These are phyloP conservation scores for Tanypteryx hageni DNA, from an alignment of 2,888 invertebrate species.

Conservation along the genomic window DNA sequence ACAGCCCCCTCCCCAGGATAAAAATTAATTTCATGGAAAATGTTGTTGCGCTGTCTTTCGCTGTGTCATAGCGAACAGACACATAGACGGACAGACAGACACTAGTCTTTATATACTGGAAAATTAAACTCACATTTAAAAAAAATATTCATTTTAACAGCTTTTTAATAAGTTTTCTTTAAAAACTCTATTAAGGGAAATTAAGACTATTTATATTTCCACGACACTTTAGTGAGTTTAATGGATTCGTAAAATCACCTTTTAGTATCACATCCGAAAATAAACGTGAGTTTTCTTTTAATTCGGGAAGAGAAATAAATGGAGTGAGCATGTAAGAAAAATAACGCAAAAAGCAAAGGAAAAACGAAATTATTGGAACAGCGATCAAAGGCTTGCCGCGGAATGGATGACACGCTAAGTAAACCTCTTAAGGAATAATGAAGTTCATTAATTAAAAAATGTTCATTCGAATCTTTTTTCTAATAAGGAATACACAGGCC, in stretches of 20 bases:
- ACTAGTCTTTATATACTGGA: too few relatives aligned
- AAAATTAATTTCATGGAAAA: too few relatives aligned
- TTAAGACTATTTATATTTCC: background rate
- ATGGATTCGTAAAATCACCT: slow-evolving; percentile 8
- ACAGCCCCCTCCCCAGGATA: too few relatives aligned
- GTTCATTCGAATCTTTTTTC: background rate
- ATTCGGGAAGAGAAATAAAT: background rate
- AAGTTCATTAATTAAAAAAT: slow-evolving; percentile 24
- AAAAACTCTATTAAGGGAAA: too few relatives aligned
- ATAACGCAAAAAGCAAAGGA: background rate
- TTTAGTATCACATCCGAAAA: background rate
- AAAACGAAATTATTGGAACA: background rate
- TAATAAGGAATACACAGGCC: background rate
- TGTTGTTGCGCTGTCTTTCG: too few relatives aligned
- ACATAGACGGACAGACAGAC: too few relatives aligned
- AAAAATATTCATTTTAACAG: too few relatives aligned
- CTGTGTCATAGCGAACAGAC: too few relatives aligned
- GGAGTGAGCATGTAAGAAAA: background rate
- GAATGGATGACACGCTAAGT: background rate
- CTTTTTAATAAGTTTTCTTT: too few relatives aligned
- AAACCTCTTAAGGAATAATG: background rate
- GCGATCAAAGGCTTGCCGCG: background rate
- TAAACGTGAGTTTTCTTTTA: background rate
- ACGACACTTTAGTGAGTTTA: background rate
- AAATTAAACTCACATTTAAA: too few relatives aligned